Conservation (phyloP, 2,888 invertebrate species). For the Volucella bombylans region DNA sequence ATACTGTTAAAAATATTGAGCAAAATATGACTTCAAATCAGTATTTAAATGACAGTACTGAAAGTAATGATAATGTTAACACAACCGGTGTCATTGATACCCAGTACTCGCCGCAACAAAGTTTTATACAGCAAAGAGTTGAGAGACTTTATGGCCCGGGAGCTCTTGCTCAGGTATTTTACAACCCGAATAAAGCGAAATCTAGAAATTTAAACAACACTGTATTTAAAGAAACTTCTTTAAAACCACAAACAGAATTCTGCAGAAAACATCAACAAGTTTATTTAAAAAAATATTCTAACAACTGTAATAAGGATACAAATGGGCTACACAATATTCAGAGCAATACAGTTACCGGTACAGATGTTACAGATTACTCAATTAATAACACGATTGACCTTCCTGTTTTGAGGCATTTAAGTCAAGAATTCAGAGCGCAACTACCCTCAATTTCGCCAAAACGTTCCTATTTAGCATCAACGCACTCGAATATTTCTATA, state of each 20-base stretch:
- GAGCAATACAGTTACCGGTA: slow-evolving; percentile 12
- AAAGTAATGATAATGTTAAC: slow-evolving; percentile 54
- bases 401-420: slow-evolving; percentile 91
- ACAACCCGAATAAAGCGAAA: slow-evolving; percentile 84
- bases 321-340: slow-evolving; percentile 40
- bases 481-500: slow-evolving; percentile 12
- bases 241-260: slow-evolving; percentile 79
- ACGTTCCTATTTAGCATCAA: slow-evolving; percentile 64
- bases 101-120: slow-evolving; percentile 82
- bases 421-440: slow-evolving; percentile 93
- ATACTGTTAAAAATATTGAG: slow-evolving; percentile 30
- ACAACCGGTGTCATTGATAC: slow-evolving; percentile 77
- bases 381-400: slow-evolving; percentile 81
- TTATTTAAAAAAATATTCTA: slow-evolving; percentile 80
- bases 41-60: slow-evolving; percentile 75
- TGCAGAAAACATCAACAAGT: slow-evolving; percentile 81
- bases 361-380: slow-evolving; percentile 60
- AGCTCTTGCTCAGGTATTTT: slow-evolving; percentile 92
- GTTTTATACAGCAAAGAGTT: slow-evolving; percentile 94
- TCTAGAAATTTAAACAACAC: slow-evolving; percentile 45
- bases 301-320: slow-evolving; percentile 78
- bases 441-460: slow-evolving; percentile 86
- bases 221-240: slow-evolving; percentile 36
- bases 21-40: slow-evolving; percentile 63
- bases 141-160: slow-evolving; percentile 94